Base-by-base conservation (phyloP, 2,113 vertebrate genomes). In the Jacana jacana region DNA sequence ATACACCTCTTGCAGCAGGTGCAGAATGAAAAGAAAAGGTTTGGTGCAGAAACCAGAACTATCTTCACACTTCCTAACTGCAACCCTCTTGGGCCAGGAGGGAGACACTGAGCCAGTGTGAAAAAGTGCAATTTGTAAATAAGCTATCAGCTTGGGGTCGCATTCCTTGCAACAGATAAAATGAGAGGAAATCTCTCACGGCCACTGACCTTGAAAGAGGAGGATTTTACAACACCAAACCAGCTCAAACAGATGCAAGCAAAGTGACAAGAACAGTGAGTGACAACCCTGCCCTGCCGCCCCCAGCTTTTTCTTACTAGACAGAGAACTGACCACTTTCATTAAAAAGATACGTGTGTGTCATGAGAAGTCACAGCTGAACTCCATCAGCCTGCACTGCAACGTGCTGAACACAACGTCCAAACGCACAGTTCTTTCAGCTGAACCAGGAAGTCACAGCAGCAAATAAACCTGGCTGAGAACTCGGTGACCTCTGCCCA, bases 301-400 rank as follows among this genome's bases (percentile, higher is more conserved):
- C 3, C 58, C 25, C 60, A 61, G 51, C 12, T 27, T 54, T 23
- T 87, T 89, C 28, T 57, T 70, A 78, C 31, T 64, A 97, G 78
- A 20, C 60, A 92, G 77, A 60, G 65, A 91, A 78, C 63, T 94
- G 94, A 84, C 69, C 57, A 33, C 46, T 89, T 52, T 33, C 71
- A 95, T 95, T 94, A 92, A 95, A 97, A 97, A 95, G 84, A 94
- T 31, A 58, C 35, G 22, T 5, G 54, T 35, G 70, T 90, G 87
- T 89, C 52, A 69, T 19, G 46, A 46, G 83, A 94, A 92, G 70
- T 78, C 63, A 81, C 58, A 96, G 86, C 92, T 92, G 86, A 96
- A 70, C 46, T 83, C 71, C 75, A 54, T 17, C 68, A 90, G 77
- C 77, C 92, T 48, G 49, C 14, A 4, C 69, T 5, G 49, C 73